Conservation (phyloP, 1,140 invertebrate genomes). For the Drosophila pallidifrons region DNA sequence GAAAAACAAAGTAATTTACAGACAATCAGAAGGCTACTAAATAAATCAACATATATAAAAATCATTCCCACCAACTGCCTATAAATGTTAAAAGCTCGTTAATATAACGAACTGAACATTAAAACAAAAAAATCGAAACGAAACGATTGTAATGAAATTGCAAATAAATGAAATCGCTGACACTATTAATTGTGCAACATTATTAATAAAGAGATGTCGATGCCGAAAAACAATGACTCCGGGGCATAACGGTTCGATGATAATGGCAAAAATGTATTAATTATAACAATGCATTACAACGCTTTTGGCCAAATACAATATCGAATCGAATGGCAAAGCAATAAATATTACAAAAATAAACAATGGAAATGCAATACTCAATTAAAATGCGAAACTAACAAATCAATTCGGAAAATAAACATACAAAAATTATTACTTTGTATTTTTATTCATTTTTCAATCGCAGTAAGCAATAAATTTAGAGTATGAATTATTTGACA, state of each 20-base stretch:
- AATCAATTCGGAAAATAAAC: background rate
- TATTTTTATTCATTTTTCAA: background rate
- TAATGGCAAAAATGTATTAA: slow-evolving; percentile 41
- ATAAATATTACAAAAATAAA: background rate
- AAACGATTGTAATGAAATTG: slow-evolving; percentile 39
- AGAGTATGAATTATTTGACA: too few relatives aligned
- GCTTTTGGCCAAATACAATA: background rate
- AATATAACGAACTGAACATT: slow-evolving; percentile 59
- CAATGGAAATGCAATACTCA: background rate
- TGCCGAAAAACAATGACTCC: slow-evolving; percentile 42
- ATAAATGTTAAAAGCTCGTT: slow-evolving; percentile 45
- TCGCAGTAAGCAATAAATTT: slow-evolving; percentile 9
- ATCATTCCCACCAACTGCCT: slow-evolving; percentile 27
- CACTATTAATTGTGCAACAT: slow-evolving; percentile 62
- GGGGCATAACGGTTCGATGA: background rate
- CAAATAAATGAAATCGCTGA: slow-evolving; percentile 67
- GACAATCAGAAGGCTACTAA: slow-evolving; percentile 10
- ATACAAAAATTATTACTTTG: too few relatives aligned
- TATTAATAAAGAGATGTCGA: slow-evolving; percentile 63
- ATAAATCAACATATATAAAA: slow-evolving; percentile 42
- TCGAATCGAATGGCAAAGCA: background rate
- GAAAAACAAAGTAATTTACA: slow-evolving; percentile 40
- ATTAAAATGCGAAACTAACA: too few relatives aligned
- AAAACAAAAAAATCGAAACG: slow-evolving; percentile 20
- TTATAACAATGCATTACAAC: slow-evolving; percentile 51